These are phyloP conservation scores for Squalus acanthias DNA, from an alignment of 2,797 vertebrate genomes.

Conservation along the genomic window DNA sequence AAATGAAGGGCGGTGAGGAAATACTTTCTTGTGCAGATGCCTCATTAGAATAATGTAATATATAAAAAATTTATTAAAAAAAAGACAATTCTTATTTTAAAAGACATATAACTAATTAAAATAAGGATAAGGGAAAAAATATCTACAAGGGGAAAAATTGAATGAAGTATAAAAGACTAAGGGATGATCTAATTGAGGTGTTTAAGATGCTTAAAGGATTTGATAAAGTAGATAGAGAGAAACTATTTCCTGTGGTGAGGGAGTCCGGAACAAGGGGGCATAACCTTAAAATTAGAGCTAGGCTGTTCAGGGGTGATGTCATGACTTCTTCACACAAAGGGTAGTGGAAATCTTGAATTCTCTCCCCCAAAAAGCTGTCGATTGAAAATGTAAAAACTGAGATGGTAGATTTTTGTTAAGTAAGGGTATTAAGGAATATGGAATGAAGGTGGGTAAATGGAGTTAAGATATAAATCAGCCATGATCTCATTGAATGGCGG, in stretches of 20 bases:
- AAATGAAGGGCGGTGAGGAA: neutral
- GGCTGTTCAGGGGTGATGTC: neutral
- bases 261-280: neutral
- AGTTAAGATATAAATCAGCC: neutral
- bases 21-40: neutral
- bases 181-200: neutral
- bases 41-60: neutral
- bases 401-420: neutral
- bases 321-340: neutral
- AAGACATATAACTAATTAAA: neutral
- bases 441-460: neutral
- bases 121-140: neutral
- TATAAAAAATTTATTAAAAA: neutral
- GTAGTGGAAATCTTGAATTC: neutral
- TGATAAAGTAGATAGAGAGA: neutral
- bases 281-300: neutral
- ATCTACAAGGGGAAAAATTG: neutral
- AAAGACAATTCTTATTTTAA: neutral
- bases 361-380: neutral
- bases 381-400: neutral
- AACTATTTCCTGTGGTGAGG: neutral
- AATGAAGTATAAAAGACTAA: neutral
- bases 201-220: neutral
- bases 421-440: neutral
- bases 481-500: neutral